A percentile compares a stretch with the other conserved stretches of the same genome.
Evolutionary conservation across 2,888 invertebrate species (phyloP).

Genomic region (Nipponacmea schrenckii): DNA sequence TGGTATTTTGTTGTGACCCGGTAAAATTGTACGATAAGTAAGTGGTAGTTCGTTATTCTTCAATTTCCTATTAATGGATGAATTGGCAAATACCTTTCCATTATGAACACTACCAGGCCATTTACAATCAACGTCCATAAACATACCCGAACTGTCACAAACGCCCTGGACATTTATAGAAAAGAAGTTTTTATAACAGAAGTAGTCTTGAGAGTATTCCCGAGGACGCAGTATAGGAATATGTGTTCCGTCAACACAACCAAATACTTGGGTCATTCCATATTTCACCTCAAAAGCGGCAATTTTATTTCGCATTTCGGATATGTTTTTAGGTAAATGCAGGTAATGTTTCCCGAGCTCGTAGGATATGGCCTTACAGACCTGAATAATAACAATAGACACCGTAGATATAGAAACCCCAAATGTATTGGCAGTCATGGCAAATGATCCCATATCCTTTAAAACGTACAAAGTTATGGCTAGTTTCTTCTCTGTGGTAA

Average conservation of each 20-base stretch:
- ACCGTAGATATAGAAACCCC: not conserved
- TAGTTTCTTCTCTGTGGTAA: too few species aligned
- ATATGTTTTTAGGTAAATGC: not conserved
- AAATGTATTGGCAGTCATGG: not conserved
- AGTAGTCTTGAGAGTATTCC: not conserved
- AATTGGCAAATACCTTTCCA: conserved; percentile 3
- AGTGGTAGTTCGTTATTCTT: not conserved
- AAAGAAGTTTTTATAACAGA: not conserved
- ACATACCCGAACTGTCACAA: not conserved
- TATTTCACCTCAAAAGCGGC: not conserved
- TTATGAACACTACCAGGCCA: not conserved
- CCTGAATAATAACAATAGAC: not conserved
- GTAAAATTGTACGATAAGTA: not conserved
- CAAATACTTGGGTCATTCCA: not conserved
- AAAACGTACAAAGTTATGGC: not conserved
- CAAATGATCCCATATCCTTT: not conserved
- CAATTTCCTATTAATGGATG: not conserved
- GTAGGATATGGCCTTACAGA: not conserved
- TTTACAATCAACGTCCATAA: too few species aligned
- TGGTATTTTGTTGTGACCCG: not conserved
- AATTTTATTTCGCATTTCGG: not conserved
- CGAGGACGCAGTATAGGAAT: not conserved
- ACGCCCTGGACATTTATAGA: not conserved
- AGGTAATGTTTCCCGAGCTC: not conserved
- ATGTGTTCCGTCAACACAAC: too few species aligned